These are phyloP conservation scores for Norana najaformis DNA, from an alignment of 2,888 invertebrate genomes.

Conservation along the genomic window DNA sequence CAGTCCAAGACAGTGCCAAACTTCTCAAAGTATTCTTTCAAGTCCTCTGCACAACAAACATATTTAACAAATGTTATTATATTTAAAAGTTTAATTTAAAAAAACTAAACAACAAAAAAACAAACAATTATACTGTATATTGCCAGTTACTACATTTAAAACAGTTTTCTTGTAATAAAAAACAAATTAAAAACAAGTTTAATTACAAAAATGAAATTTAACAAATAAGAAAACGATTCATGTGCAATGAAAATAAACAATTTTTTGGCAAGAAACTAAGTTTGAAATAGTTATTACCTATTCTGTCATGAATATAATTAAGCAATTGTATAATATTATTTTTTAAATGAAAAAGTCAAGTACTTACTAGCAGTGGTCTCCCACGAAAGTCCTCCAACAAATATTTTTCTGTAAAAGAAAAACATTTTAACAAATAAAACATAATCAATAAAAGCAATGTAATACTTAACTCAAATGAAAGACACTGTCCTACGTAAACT, in stretches of 20 bases:
- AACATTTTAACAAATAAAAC: background rate
- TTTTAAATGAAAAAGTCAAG: background rate
- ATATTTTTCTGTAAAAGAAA: conserved; percentile 81
- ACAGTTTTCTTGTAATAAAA: background rate
- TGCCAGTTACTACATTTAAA: background rate
- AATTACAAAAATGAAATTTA: background rate
- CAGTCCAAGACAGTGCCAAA: conserved; percentile 94
- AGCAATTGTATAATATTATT: background rate
- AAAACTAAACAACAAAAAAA: background rate
- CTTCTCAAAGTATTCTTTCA: conserved; percentile 89
- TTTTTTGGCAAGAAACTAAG: too few relatives aligned
- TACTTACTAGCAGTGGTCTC: conserved; percentile 96
- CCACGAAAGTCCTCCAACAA: conserved; percentile 97
- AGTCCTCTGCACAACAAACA: conserved; percentile 74
- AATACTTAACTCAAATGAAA: background rate
- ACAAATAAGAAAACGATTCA: background rate
- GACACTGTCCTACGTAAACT: too few relatives aligned
- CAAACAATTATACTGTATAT: too few relatives aligned
- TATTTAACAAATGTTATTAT: background rate
- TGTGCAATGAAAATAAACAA: too few relatives aligned
- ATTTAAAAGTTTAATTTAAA: background rate
- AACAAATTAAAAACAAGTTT: background rate
- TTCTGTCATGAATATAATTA: background rate
- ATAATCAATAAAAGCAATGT: background rate
- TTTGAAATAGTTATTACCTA: too few relatives aligned